Percentiles rank a stretch among this genome's conserved stretches.
These are phyloP conservation scores for Panopea generosa DNA, from an alignment of 2,888 invertebrate species.

Conservation along the genomic window DNA sequence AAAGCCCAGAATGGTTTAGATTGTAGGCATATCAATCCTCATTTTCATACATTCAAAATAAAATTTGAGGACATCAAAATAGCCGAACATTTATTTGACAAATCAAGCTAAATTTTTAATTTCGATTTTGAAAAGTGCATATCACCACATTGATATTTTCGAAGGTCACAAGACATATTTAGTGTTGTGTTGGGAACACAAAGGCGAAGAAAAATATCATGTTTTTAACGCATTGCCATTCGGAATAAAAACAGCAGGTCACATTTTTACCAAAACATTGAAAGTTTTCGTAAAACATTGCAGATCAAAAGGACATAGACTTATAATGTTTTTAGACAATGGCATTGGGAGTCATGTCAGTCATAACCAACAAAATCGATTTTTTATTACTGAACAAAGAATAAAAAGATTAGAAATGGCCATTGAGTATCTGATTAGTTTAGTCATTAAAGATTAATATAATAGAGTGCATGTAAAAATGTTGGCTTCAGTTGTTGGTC, in stretches of 20 bases:
- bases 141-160: constrained; percentile 6
- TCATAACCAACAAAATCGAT: not conserved
- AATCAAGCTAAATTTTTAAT: constrained; percentile 12
- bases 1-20: too few species aligned
- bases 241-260: too few species aligned
- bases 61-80: constrained; percentile 40
- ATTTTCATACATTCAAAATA: too few species aligned
- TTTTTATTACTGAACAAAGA: too few species aligned
- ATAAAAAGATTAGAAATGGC: too few species aligned
- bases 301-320: constrained; percentile 26
- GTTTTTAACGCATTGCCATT: constrained; percentile 34
- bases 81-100: constrained; percentile 23
- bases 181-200: constrained; percentile 23
- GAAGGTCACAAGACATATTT: constrained; percentile 10
- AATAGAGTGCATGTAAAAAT: too few species aligned
- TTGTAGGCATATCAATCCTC: too few species aligned
- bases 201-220: too few species aligned
- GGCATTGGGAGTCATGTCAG: constrained; percentile 23
- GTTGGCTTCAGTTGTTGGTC: too few species aligned
- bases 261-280: constrained; percentile 29
- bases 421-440: constrained; percentile 7
- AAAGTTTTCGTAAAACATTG: constrained; percentile 11
- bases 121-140: too few species aligned
- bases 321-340: constrained; percentile 37
- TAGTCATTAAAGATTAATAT: too few species aligned